Evolutionary conservation across 2,888 invertebrate species (phyloP), one percentile per base, ranked within the genome.

Genomic region (Polydrusus tereticollis): DNA sequence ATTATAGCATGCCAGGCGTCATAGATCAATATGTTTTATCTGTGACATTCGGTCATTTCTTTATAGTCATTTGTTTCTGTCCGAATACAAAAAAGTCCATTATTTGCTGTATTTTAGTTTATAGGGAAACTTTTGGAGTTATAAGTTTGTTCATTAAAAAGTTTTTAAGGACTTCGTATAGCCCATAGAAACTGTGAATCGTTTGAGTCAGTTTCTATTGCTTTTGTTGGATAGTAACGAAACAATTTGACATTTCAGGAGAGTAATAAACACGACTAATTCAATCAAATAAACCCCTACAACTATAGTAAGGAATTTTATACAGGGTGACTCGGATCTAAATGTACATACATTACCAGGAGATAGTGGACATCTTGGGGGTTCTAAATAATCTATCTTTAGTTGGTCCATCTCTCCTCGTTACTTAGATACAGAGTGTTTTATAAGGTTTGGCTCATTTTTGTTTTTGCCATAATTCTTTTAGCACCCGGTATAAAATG

Each of bases 51-150:
- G 18, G 16, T 26, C 29, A 3, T 8, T 55, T 55, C 23, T n/a
- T n/a, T n/a, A n/a, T n/a, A n/a, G 29, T 55, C 16, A 55, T 55
- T 29, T 55, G 21, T 55, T 18, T 29, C 10, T 16, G 52, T 18
- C 18, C 29, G 52, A 55, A 29, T 18, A 55, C 52, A 55, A 55
- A 33, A 29, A 29, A 16, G 16, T n/a, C 12, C 52, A 55, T 55
- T 55, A 29, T 55, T 55, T 18, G 23, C 16, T 16, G 29, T 18
- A 29, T 33, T 14, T 29, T 10, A 29, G 18, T 18, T 55, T 55
- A 29, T 29, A 8, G 10, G 26, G 0, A 16, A 55, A 55, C 52
- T 55, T 55, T 29, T 10, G 10, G 8, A 55, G 29, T 29, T 29
- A 29, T 14, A 29, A 55, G 29, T 55, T 52, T 52, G 16, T 29